Percentiles rank a stretch among this genome's conserved stretches.
Conservation (phyloP, 2,888 invertebrate genomes). For the Pseudococcus viburni region DNA sequence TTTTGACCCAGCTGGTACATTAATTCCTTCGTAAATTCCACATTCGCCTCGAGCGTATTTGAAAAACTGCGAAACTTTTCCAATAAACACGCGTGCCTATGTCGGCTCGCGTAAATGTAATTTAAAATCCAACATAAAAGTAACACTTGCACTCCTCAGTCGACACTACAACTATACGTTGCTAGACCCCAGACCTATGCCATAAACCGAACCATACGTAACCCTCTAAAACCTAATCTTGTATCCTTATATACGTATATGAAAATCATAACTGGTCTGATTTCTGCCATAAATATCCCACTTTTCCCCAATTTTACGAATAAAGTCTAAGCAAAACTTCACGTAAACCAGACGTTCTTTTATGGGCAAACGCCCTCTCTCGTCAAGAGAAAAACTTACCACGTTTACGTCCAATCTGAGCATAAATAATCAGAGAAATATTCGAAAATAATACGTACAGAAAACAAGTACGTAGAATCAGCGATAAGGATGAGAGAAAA, state of each 20-base stretch:
- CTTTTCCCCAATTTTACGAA: background rate
- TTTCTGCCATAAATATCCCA: background rate
- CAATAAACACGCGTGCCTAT: slow-evolving; percentile 18
- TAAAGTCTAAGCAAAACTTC: background rate
- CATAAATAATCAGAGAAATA: background rate
- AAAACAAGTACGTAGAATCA: background rate
- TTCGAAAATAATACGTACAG: background rate
- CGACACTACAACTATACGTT: background rate
- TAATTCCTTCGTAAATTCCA: background rate
- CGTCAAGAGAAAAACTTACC: background rate
- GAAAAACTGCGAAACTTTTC: slow-evolving; percentile 10
- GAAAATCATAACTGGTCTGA: slow-evolving; percentile 17
- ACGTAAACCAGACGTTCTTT: background rate
- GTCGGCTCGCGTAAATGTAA: background rate
- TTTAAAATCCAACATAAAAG: background rate
- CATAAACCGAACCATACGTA: background rate
- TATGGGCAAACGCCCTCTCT: background rate
- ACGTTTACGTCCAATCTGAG: background rate
- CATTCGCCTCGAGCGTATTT: background rate
- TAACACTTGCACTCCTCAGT: background rate
- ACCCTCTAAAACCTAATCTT: background rate
- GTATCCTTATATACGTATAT: background rate
- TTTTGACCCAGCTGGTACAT: background rate
- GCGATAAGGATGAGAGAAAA: background rate
- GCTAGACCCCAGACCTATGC: background rate